These are phyloP conservation scores for Drosophila ficusphila DNA, from an alignment of 1,140 invertebrate genomes.

Conservation along the genomic window DNA sequence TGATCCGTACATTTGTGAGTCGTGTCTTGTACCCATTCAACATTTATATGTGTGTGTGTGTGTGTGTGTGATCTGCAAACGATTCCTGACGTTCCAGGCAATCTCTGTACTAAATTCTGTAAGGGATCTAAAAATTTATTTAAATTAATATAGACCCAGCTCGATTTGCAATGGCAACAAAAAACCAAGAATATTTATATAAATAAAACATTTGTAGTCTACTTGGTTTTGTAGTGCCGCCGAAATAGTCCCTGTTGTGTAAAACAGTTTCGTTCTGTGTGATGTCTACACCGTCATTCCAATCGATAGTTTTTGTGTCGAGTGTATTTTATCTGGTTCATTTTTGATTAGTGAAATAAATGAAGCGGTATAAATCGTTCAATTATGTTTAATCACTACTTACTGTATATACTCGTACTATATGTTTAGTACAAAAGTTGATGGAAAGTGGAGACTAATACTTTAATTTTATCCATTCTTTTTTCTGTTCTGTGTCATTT, in stretches of 20 bases:
- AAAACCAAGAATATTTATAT: background rate
- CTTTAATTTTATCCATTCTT: slow-evolving; percentile 4
- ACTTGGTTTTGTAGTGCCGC: slow-evolving; percentile 3
- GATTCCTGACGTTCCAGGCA: slow-evolving; percentile 43
- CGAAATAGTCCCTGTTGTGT: slow-evolving; percentile 21
- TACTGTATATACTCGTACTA: slow-evolving; percentile 41
- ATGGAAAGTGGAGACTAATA: slow-evolving; percentile 4
- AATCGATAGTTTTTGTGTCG: slow-evolving; percentile 17
- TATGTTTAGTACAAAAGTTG: slow-evolving; percentile 66
- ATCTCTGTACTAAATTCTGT: slow-evolving; percentile 56
- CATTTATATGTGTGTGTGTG: slow-evolving; percentile 22
- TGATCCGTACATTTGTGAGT: slow-evolving; percentile 6
- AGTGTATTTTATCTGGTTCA: slow-evolving; percentile 31
- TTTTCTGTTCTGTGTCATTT: slow-evolving; percentile 9
- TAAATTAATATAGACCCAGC: background rate
- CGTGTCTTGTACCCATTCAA: slow-evolving; percentile 16
- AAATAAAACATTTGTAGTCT: slow-evolving; percentile 13
- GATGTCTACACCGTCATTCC: slow-evolving; percentile 8
- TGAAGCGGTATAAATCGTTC: slow-evolving; percentile 40
- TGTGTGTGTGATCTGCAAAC: slow-evolving; percentile 37
- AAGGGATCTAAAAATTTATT: background rate
- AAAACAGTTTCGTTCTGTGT: slow-evolving; percentile 30
- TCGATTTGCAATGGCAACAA: slow-evolving; percentile 2
- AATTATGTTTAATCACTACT: slow-evolving; percentile 59
- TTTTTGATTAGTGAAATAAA: slow-evolving; percentile 67